Evolutionary conservation across 2,888 invertebrate species (phyloP).

Genomic region (Sarcophaga carnaria): DNA sequence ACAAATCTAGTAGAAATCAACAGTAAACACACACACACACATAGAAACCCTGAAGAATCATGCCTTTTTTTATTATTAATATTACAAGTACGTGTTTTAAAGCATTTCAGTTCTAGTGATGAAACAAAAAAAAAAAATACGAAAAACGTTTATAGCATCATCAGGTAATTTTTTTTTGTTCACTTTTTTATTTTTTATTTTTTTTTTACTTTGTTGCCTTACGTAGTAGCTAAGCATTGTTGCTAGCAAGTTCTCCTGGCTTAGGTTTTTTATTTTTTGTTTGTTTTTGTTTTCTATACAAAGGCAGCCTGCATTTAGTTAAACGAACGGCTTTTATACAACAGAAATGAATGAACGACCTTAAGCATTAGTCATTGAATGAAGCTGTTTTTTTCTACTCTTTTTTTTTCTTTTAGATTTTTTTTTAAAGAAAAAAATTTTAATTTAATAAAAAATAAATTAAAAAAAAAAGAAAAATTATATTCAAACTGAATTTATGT

Average conservation of each 20-base stretch:
- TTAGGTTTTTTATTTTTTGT: not conserved
- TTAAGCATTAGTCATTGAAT: constrained; percentile 68
- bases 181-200: not conserved
- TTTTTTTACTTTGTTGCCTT: not conserved
- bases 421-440: not conserved
- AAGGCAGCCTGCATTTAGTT: constrained; percentile 35
- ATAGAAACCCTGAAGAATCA: constrained; percentile 14
- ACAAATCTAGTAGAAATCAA: constrained; percentile 18
- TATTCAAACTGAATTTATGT: constrained; percentile 56
- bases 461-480: constrained; percentile 5
- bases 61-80: not conserved
- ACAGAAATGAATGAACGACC: constrained; percentile 61
- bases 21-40: constrained; percentile 49
- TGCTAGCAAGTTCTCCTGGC: constrained; percentile 2
- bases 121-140: not conserved
- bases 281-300: not conserved
- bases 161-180: constrained; percentile 3
- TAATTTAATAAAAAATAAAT: constrained; percentile 46
- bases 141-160: constrained; percentile 51
- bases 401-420: too few relatives aligned
- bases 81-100: constrained; percentile 65
- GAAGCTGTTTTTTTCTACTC: not conserved
- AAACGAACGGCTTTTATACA: constrained; percentile 23
- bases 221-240: not conserved
- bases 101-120: constrained; percentile 36